These are phyloP conservation scores for Ptychoptera contaminata DNA, from an alignment of 2,888 invertebrate genomes.

Conservation along the genomic window DNA sequence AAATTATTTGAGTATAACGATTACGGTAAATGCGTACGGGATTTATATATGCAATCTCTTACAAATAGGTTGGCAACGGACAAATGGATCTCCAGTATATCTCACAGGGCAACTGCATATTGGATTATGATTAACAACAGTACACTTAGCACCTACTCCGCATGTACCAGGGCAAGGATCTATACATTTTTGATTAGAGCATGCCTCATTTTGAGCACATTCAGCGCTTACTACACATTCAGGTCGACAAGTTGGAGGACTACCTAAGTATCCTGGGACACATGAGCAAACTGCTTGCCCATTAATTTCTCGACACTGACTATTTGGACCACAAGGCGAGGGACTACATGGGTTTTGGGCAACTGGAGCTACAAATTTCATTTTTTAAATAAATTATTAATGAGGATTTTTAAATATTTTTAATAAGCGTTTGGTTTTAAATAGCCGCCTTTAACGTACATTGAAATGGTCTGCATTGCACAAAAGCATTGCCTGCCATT, in stretches of 20 bases:
- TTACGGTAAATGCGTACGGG: too few species aligned
- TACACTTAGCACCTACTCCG: conserved; percentile 43
- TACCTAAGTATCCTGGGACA: conserved; percentile 43
- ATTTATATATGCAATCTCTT: conserved; percentile 19
- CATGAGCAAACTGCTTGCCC: conserved; percentile 59
- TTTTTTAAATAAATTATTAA: too few species aligned
- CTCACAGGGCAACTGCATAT: conserved; percentile 55
- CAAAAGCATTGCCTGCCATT: conserved; percentile 54
- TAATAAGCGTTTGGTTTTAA: conserved; percentile 12
- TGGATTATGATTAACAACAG: conserved; percentile 50
- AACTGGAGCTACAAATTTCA: conserved; percentile 27
- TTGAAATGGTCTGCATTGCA: conserved; percentile 39
- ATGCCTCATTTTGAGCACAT: conserved; percentile 46
- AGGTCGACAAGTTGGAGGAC: conserved; percentile 60
- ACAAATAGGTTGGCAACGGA: conserved; percentile 48
- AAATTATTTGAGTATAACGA: conserved; percentile 10
- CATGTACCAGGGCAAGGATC: conserved; percentile 53
- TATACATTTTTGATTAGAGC: conserved; percentile 51
- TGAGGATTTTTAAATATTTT: too few species aligned
- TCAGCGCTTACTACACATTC: conserved; percentile 55
- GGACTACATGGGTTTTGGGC: conserved; percentile 36
- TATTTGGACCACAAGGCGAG: conserved; percentile 61
- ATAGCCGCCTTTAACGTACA: conserved; percentile 24
- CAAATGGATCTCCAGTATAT: conserved; percentile 60
- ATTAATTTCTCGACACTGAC: conserved; percentile 54